Conservation (phyloP, 2,113 vertebrate species). For the Sus scrofa region T2T-Sscrofa CM000826.6:153276001-153276500, state of each 20-base stretch:
- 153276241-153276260: background rate
- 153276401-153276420: rapidly evolving
- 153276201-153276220: background rate
- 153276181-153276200: background rate
- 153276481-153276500: rapidly evolving
- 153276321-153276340: rapidly evolving
- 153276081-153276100: background rate
- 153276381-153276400: background rate
- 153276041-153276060: rapidly evolving
- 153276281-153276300: rapidly evolving
- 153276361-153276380: no score
- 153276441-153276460: rapidly evolving
- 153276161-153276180: background rate
- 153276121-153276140: rapidly evolving
- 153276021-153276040: background rate
- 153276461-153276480: background rate
- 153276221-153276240: background rate
- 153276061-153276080: rapidly evolving
- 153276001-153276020: rapidly evolving
- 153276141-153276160: background rate
- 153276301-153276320: rapidly evolving
- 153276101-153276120: rapidly evolving
- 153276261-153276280: no score
- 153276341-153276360: rapidly evolving
- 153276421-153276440: rapidly evolving